Base-by-base conservation (phyloP, 1,140 invertebrate species). In the Diabrotica virgifera region DNA sequence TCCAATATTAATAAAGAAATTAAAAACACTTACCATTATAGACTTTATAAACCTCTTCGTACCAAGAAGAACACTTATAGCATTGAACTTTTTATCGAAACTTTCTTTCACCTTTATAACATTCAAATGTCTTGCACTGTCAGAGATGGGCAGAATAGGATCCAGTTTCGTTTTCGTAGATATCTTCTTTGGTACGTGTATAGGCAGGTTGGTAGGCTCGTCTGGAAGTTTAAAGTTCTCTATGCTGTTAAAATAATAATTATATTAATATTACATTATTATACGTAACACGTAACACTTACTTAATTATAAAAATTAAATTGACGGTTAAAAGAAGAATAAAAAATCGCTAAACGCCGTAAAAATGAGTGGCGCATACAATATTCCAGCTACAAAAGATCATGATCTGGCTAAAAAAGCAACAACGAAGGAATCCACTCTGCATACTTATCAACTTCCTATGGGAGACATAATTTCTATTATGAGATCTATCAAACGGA, bases 181-280 rank as follows among this genome's bases (percentile, higher is more conserved):
- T 13, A 62, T 12, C 9, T 35, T 62, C 7, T n/a, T n/a, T 40
- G 59, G 59, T 36, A 62, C 36, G n/a, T 52, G 24, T 9, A 52
- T 62, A 10, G 52, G 50, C 24, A 62, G 7, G 37, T 53, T 52
- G 6, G 11, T 35, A n/a, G 59, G 59, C 52, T 62, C 59, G 35
- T 12, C 14, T 0, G 14, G 35, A 10, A 62, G 13, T 35, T 5
- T 0, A n/a, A 62, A 51, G 8, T 36, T 62, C n/a, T 13, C 12
- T 14, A 53, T 13, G 52, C 59, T 62, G 11, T 3, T n/a, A 38
- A 58, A 58, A 35, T n/a, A n/a, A 58, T 58, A 24, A 40, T 37
- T 38, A 6, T 37, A 13, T n/a, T n/a, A n/a, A n/a, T n/a, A n/a
- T n/a, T n/a, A n/a, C n/a, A n/a, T n/a, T n/a, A n/a, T n/a, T n/a